phyloP scores from a whole-genome alignment of 2,797 vertebrate species.

The Acestrorhynchus altus region DNA sequence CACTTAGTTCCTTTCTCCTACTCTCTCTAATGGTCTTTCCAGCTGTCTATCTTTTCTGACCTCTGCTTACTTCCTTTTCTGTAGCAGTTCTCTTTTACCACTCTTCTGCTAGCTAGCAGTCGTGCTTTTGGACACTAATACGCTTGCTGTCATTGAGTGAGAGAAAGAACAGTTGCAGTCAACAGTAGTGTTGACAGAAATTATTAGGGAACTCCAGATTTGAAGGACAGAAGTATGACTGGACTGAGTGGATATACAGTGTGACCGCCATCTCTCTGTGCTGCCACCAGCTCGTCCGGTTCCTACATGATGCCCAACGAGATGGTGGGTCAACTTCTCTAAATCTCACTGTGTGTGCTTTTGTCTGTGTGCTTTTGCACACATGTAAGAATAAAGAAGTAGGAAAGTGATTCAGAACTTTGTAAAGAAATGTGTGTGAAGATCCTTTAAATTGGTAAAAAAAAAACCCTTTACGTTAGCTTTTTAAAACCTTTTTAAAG shows the following conservation, averaged over 20 bases:
- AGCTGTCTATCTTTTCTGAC: neutral
- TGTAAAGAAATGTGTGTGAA: too few relatives aligned
- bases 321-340: slow-evolving; percentile 65
- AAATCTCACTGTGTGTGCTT: slow-evolving; percentile 25
- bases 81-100: neutral
- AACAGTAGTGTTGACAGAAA: neutral
- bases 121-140: neutral
- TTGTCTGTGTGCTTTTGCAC: slow-evolving; percentile 3
- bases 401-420: too few relatives aligned
- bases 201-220: neutral
- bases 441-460: too few relatives aligned
- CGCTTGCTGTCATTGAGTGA: neutral
- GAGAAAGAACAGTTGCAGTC: slow-evolving; percentile 2
- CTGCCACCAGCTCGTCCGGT: neutral
- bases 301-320: slow-evolving; percentile 64
- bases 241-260: too few relatives aligned
- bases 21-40: neutral
- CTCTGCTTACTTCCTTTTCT: neutral
- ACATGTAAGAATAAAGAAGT: neutral
- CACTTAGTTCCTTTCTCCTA: neutral
- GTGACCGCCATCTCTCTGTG: neutral
- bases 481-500: too few relatives aligned
- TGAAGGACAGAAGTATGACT: neutral
- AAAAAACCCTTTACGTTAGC: too few relatives aligned
- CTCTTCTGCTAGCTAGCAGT: neutral